Percentiles rank a stretch among this genome's conserved stretches.
These are phyloP conservation scores for Caligus rogercresseyi DNA, from an alignment of 1,140 invertebrate genomes.

Conservation along the genomic window DNA sequence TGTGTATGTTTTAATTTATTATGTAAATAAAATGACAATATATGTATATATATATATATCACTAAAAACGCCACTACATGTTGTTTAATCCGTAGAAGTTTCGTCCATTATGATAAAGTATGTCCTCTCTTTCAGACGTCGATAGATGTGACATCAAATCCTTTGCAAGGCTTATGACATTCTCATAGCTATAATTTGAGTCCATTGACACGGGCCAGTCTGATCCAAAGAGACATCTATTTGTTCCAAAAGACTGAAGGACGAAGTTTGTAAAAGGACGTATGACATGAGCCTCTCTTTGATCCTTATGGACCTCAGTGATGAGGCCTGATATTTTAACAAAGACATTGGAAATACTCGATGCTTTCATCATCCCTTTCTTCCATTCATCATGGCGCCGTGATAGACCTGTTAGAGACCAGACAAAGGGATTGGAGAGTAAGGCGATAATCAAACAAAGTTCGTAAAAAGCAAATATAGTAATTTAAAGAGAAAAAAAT, in stretches of 20 bases:
- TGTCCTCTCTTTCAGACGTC: not conserved
- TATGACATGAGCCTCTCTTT: not conserved
- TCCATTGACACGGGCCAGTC: not conserved
- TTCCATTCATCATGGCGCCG: not conserved
- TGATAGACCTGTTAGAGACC: not conserved
- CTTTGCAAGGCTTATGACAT: not conserved
- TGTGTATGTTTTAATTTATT: too few relatives aligned
- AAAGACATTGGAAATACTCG: not conserved
- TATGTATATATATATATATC: not conserved
- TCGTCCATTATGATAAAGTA: not conserved
- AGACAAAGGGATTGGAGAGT: too few relatives aligned
- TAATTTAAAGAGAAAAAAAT: too few relatives aligned
- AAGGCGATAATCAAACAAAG: too few relatives aligned
- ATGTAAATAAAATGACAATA: not conserved
- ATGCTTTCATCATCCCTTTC: not conserved
- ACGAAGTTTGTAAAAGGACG: not conserved
- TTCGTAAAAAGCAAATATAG: too few relatives aligned
- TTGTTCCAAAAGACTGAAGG: not conserved
- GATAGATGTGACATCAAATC: not conserved
- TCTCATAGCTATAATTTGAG: not conserved
- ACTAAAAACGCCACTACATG: not conserved
- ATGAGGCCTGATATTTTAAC: not conserved
- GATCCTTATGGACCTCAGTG: not conserved
- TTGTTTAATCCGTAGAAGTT: not conserved
- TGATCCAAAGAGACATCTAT: not conserved